These are phyloP conservation scores for Neomorphus geoffroyi DNA, from an alignment of 2,797 vertebrate species.

Conservation along the genomic window DNA sequence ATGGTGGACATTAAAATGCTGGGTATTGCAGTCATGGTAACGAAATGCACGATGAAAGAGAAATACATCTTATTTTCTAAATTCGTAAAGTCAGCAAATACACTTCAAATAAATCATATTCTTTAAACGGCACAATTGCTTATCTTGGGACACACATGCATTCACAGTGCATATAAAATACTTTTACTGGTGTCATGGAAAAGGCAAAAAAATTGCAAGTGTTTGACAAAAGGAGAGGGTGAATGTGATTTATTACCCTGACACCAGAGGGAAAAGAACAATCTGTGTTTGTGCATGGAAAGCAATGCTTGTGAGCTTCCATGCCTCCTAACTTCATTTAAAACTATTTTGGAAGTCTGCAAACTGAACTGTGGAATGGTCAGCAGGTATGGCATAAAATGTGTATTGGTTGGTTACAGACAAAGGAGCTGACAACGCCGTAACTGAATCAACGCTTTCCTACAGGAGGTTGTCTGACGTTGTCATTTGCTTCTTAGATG, in stretches of 20 bases:
- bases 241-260: neutral
- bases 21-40: neutral
- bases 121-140: neutral
- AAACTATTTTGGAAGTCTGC: neutral
- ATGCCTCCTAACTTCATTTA: neutral
- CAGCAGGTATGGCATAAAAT: conserved; percentile 57
- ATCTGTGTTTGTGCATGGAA: neutral
- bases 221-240: neutral
- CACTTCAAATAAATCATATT: neutral
- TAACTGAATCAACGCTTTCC: conserved; percentile 74
- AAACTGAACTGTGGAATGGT: neutral
- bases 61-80: neutral
- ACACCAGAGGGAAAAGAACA: neutral
- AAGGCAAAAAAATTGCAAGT: neutral
- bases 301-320: neutral
- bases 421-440: conserved; percentile 31
- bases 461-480: conserved; percentile 67
- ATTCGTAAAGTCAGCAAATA: neutral
- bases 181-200: neutral
- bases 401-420: conserved; percentile 29
- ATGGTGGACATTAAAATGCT: neutral
- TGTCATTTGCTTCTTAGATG: conserved; percentile 68
- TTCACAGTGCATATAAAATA: neutral
- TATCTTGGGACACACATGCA: neutral
- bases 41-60: neutral